Evolutionary conservation across 2,888 invertebrate species (phyloP).

Genomic region (Tachystola acroxantha): DNA sequence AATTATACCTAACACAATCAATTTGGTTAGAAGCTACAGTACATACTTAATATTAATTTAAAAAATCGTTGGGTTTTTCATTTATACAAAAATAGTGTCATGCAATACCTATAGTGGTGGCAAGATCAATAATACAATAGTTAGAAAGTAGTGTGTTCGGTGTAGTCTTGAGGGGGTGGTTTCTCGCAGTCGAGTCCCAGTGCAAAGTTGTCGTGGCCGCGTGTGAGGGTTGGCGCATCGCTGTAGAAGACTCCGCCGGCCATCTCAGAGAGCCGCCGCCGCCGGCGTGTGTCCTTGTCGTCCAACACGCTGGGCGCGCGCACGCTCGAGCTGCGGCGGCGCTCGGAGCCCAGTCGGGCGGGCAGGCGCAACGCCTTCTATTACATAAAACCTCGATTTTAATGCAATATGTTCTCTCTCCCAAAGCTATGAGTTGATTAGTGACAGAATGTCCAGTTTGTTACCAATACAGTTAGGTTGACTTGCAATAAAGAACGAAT

Average conservation of each 20-base stretch:
- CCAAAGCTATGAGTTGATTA: no score
- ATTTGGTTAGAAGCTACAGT: no score
- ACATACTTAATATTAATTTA: no score
- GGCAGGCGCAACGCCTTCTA: slow-evolving; percentile 59
- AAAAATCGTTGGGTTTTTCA: no score
- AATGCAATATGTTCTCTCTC: no score
- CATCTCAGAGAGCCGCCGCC: slow-evolving; percentile 64
- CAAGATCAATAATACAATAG: no score
- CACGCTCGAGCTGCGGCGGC: slow-evolving; percentile 64
- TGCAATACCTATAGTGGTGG: background rate
- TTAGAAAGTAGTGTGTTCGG: slow-evolving; percentile 31
- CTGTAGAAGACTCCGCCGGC: slow-evolving; percentile 73
- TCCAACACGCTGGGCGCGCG: slow-evolving; percentile 58
- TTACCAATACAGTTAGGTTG: no score
- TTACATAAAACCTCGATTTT: no score
- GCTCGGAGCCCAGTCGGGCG: slow-evolving; percentile 52
- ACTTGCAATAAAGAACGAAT: no score
- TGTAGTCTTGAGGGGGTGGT: slow-evolving; percentile 38
- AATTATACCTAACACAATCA: no score
- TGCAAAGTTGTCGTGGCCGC: slow-evolving; percentile 60
- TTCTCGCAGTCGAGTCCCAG: slow-evolving; percentile 57
- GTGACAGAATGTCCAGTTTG: no score
- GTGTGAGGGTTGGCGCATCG: slow-evolving; percentile 36
- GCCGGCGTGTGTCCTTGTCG: slow-evolving; percentile 64
- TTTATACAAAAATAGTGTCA: no score